These are phyloP conservation scores for Papilio elwesi DNA, from an alignment of 2,888 invertebrate genomes.

Conservation along the genomic window DNA sequence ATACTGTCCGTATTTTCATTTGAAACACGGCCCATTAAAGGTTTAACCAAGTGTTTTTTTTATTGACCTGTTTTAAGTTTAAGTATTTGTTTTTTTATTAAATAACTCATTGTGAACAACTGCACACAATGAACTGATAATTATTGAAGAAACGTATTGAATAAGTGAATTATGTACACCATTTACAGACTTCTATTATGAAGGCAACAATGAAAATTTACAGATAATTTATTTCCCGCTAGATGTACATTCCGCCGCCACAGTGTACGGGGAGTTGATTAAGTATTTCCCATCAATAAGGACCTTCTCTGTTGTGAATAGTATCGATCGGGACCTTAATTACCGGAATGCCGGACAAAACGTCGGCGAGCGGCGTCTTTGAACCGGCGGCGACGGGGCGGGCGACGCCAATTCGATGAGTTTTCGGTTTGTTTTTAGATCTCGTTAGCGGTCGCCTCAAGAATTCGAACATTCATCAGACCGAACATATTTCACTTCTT, in stretches of 20 bases:
- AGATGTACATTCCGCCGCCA: slow-evolving; percentile 25
- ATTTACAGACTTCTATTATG: slow-evolving; percentile 10
- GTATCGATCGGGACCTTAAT: slow-evolving; percentile 69
- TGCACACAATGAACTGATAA: too few relatives aligned
- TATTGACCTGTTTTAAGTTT: too few relatives aligned
- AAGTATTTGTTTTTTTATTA: too few relatives aligned
- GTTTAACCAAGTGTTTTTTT: too few relatives aligned
- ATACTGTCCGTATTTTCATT: too few relatives aligned
- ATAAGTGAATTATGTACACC: neutral
- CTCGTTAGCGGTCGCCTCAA: slow-evolving; percentile 64
- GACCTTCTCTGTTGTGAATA: slow-evolving; percentile 63
- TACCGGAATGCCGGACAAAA: slow-evolving; percentile 68
- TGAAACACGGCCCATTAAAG: too few relatives aligned
- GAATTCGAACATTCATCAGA: slow-evolving; percentile 74
- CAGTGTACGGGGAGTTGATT: slow-evolving; percentile 64
- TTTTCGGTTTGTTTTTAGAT: slow-evolving; percentile 74
- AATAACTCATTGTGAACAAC: too few relatives aligned
- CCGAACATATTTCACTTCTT: slow-evolving; percentile 68
- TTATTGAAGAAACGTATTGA: too few relatives aligned
- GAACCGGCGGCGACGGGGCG: slow-evolving; percentile 56
- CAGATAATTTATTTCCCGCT: slow-evolving; percentile 31
- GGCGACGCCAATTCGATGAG: slow-evolving; percentile 55
- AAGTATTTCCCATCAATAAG: slow-evolving; percentile 74
- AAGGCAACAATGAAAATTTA: slow-evolving; percentile 33
- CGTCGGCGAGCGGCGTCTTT: slow-evolving; percentile 66